Evolutionary conservation across 2,113 vertebrate species (phyloP).

Genomic region (Promerops cafer): DNA sequence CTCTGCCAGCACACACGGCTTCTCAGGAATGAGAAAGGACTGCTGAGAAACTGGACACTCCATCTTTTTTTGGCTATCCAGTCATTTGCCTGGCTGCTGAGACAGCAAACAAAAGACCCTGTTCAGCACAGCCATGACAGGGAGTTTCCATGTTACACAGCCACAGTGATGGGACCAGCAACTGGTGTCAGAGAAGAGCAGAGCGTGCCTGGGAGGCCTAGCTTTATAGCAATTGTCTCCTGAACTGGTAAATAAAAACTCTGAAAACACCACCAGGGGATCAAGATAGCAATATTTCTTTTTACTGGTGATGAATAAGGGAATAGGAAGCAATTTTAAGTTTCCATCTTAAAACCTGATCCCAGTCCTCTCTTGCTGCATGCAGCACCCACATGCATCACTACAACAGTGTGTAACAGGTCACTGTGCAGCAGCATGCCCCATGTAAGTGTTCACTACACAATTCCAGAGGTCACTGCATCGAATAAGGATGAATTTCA

Average conservation of each 20-base stretch:
- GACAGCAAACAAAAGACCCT: neutral
- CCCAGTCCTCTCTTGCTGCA: neutral
- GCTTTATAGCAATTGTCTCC: neutral
- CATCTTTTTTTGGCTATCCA: neutral
- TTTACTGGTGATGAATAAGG: neutral
- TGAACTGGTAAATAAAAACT: neutral
- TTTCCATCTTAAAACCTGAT: neutral
- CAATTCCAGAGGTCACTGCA: neutral
- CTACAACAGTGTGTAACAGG: neutral
- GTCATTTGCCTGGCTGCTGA: neutral
- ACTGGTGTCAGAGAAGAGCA: neutral
- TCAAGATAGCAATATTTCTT: neutral
- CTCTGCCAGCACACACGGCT: neutral
- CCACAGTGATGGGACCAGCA: neutral
- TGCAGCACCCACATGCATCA: rapidly evolving
- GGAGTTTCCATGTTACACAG: neutral
- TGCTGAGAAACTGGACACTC: neutral
- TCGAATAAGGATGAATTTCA: neutral
- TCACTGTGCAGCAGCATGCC: neutral
- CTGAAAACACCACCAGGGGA: neutral
- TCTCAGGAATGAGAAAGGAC: neutral
- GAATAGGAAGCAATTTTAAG: neutral
- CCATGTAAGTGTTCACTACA: rapidly evolving
- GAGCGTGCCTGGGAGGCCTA: neutral
- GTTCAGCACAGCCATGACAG: neutral